Base-by-base conservation (phyloP, 2,888 invertebrate species). In the Eulithis prunata region DNA sequence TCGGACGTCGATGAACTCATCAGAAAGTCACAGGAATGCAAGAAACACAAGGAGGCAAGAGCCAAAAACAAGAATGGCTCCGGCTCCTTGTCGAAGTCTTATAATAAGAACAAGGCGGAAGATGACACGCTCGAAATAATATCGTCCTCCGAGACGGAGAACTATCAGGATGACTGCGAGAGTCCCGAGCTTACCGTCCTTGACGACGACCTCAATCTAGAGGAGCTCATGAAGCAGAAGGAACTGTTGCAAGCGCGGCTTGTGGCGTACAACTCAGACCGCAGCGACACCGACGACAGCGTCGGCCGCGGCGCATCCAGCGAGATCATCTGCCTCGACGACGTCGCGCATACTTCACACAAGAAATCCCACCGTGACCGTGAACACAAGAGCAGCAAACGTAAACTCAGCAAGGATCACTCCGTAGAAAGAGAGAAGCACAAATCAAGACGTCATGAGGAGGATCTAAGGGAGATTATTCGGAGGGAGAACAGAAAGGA, bases 141-240 rank as follows among this genome's bases (percentile, higher is more conserved):
- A 70, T 95, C 95, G n/a, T 96, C 94, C 71, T 95, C 95, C 36
- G 96, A 95, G 56, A 94, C 95, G 75, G 95, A 94, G 76, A 94
- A 94, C 57, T 90, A 91, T 69, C 94, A 94, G 76, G 94, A 93
- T 58, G 96, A 96, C 80, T 95, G 95, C 75, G 95, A 94, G 13
- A 96, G 96, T 80, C 95, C 96, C 41, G 96, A 96, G 74, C 94
- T 97, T 64, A 94, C 94, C 8, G 94, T 96, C 64, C 96, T 97
- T 64, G 97, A 97, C 83, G 97, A 97, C 72, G 97, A 97, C 77
- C 95, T 97, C 75, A 97, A 98, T 83, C 88, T 98, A 38, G 98
- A 98, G 80, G 98, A 98, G 73, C 89, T 98, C 64, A 98, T 98
- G 97, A 96, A 96, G 78, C 97, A 98, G 83, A 98, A 98, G 89